A percentile compares a stretch with the other conserved stretches of the same genome.
Conservation (phyloP, 2,888 invertebrate species). For the Diachrysia chrysitis region DNA sequence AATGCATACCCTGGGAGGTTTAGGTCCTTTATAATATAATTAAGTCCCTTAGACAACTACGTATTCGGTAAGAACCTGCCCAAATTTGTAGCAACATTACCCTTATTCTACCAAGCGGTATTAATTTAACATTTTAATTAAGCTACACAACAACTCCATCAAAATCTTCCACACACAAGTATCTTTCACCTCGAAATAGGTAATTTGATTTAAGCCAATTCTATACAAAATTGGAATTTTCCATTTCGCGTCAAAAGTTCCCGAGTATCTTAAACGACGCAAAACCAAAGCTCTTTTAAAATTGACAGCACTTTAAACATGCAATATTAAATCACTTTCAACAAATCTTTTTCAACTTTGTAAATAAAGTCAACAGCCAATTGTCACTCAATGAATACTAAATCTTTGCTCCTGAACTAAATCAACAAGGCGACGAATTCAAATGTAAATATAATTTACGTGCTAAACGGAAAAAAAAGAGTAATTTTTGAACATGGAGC, state of each 20-base stretch:
- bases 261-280: not conserved
- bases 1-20: not conserved
- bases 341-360: not conserved
- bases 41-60: not conserved
- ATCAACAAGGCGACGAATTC: constrained; percentile 13
- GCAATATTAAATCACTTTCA: not conserved
- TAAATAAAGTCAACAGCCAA: not conserved
- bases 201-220: not conserved
- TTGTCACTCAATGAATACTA: not conserved
- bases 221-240: constrained; percentile 4
- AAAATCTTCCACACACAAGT: not conserved
- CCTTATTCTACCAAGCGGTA: not conserved
- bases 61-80: not conserved
- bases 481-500: constrained; percentile 59
- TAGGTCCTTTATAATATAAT: not conserved
- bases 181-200: not conserved
- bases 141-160: not conserved
- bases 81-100: not conserved
- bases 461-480: constrained; percentile 40
- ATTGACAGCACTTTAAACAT: not conserved
- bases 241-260: not conserved
- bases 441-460: constrained; percentile 30
- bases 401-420: constrained; percentile 2
- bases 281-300: not conserved
- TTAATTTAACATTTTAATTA: not conserved